These are phyloP conservation scores for Myrmecobius fasciatus DNA, from an alignment of 2,113 vertebrate genomes.

Conservation along the genomic window DNA sequence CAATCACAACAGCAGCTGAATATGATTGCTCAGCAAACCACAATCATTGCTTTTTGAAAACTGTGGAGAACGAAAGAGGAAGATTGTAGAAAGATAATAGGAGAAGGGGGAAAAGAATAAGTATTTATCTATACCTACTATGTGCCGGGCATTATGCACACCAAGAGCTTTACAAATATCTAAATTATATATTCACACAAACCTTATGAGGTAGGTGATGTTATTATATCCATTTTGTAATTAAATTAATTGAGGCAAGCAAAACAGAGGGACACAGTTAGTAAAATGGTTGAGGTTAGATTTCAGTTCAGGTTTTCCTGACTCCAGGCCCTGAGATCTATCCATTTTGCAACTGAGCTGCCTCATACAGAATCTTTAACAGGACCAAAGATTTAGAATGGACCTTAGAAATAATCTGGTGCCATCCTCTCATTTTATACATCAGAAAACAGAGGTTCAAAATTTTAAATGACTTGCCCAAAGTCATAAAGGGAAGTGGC, in stretches of 20 bases:
- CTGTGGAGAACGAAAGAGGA: neutral
- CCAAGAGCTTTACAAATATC: neutral
- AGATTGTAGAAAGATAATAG: neutral
- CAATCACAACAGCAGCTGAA: neutral
- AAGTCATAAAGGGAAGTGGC: neutral
- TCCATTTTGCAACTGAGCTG: neutral
- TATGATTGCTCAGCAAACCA: neutral
- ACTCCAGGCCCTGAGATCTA: neutral
- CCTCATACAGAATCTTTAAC: neutral
- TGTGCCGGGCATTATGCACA: neutral
- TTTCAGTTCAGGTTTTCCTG: neutral
- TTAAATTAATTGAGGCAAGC: neutral
- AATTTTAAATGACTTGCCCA: neutral
- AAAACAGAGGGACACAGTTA: neutral
- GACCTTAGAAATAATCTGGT: neutral
- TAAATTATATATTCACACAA: neutral
- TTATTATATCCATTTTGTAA: neutral
- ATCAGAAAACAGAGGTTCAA: neutral
- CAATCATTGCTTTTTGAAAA: neutral
- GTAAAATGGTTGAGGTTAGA: neutral
- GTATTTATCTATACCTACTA: neutral
- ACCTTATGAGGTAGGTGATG: neutral
- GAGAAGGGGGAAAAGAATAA: neutral
- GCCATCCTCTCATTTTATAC: neutral
- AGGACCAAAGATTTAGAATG: neutral